Evolutionary conservation across 2,888 invertebrate species (phyloP).

Genomic region (Spilarctia lutea): DNA sequence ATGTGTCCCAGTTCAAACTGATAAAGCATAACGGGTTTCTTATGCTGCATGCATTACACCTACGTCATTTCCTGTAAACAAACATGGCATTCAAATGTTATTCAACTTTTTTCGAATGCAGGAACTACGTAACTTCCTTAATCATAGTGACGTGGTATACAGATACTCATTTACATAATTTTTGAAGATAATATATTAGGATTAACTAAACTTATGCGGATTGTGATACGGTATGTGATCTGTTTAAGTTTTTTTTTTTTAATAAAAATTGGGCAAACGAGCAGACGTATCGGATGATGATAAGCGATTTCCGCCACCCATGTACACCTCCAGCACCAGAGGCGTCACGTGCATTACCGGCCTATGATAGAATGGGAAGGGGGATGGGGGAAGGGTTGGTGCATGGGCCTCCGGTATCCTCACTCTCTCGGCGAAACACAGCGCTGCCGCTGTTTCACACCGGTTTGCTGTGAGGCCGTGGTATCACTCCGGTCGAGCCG

Average conservation of each 20-base stretch:
- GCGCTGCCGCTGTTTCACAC: too few species aligned
- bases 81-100: constrained; percentile 41
- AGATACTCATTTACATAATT: constrained; percentile 25
- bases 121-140: constrained; percentile 26
- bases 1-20: constrained; percentile 33
- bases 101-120: constrained; percentile 42
- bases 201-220: constrained; percentile 39
- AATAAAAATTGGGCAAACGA: too few species aligned
- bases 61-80: constrained; percentile 52
- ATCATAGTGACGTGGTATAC: constrained; percentile 29
- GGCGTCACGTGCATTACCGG: too few species aligned
- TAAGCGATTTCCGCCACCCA: too few species aligned
- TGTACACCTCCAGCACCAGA: too few species aligned
- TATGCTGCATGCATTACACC: constrained; percentile 23
- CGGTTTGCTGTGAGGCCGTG: too few species aligned
- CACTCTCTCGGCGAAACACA: too few species aligned
- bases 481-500: too few species aligned
- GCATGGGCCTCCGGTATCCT: too few species aligned
- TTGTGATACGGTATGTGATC: constrained; percentile 23
- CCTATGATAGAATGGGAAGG: too few species aligned
- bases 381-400: too few species aligned
- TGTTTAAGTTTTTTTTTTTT: constrained; percentile 24
- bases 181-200: constrained; percentile 39
- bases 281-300: too few species aligned
- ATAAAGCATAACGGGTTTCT: constrained; percentile 46